Evolutionary conservation across 1,140 invertebrate genomes (phyloP), one percentile per base, ranked within the genome.

Genomic region (Drosophila baimaii): DNA sequence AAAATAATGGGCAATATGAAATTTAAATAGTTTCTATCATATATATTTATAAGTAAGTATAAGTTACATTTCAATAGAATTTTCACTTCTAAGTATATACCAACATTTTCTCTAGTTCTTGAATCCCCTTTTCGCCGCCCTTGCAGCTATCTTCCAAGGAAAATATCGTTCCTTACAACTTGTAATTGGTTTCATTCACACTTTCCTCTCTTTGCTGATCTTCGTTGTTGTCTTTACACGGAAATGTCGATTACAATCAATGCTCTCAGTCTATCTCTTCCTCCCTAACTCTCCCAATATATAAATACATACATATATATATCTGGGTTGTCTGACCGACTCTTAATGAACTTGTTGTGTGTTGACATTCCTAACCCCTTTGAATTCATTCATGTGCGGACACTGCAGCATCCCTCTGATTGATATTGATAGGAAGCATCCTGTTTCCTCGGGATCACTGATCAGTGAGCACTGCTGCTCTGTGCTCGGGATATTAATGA

Each of bases 401-500:
- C 44, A 51, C 44, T 58, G 65, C 69, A 62, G 65, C 69, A 55
- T 74, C 61, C 61, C 57, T 35, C 59, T 78, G 84, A 90, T 84
- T 84, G 69, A 35, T 49, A 61, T 66, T 89, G 84, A 89, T 89
- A 89, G 79, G 74, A 80, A 89, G 85, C 84, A 89, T 89, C 84
- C 84, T 89, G 84, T 89, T 89, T 89, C 84, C 80, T 71, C 17
- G 25, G 15, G 65, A 71, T 71, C 51, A n/a, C 49, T 27, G 29
- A 66, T 19, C 35, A 43, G n/a, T 41, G 63, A 69, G 43, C 62
- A 43, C 29, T 21, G 37, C n/a, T 5, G 25, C 62, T 10, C 9
- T 39, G 65, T 71, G 68, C 33, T 17, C 37, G 19, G 69, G 21
- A 75, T 89, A 81, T 64, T 75, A 89, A 89, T 84, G 76, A 80